Evolutionary conservation across 2,797 vertebrate species (phyloP), one percentile per base, ranked within the genome.

Genomic region (Geotrypetes seraphini): DNA sequence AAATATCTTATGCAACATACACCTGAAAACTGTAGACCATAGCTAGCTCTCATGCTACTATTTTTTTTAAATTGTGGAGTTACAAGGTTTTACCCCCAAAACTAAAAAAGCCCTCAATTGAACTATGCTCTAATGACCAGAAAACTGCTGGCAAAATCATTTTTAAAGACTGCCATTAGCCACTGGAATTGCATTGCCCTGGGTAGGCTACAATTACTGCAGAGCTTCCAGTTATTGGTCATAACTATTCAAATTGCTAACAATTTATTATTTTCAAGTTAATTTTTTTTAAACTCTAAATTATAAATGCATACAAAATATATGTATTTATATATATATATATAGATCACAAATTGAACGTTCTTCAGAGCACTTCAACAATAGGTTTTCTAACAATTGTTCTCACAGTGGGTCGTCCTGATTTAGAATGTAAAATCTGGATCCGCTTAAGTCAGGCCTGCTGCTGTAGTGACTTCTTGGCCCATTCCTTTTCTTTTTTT

Each of bases 281-380:
- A 14, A 33, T 9, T n/a, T n/a, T n/a, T n/a, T n/a, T n/a, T n/a
- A n/a, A 22, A 20, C 21, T 16, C 36, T 53, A 34, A 50, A 61
- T 58, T 60, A 33, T 24, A 49, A 56, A 35, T 0, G 36, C 14
- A 42, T 36, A 39, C 5, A 60, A 25, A n/a, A 29, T 15, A 53
- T 25, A 35, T 47, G 47, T 35, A 43, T 53, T n/a, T 39, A 54
- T 20, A n/a, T n/a, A n/a, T n/a, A n/a, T 19, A 58, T 31, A 46
- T 54, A 67, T 33, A n/a, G n/a, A n/a, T 47, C 25, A 45, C 8
- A 60, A 21, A 40, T 10, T 59, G 50, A 50, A 55, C 50, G 21
- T 63, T 62, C 69, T 78, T 79, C 72, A 66, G 56, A 77, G 67
- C 53, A 76, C 53, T 78, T 78, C 76, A 78, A 60, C 76, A 79